Evolutionary conservation across 2,113 vertebrate species (phyloP).

Genomic region (Struthidea cinerea): DNA sequence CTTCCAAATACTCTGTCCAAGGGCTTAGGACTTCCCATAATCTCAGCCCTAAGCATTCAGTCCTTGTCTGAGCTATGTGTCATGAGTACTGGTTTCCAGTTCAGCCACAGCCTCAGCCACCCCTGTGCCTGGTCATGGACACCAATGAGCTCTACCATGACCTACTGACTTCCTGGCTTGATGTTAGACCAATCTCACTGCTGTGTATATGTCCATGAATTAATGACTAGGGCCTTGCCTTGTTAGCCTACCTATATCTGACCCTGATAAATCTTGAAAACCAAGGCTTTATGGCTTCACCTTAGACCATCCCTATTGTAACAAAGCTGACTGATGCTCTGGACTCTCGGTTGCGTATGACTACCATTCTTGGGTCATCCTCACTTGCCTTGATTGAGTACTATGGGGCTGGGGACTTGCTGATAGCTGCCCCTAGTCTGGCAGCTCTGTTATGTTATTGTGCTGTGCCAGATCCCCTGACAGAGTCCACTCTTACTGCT

Average conservation of each 20-base stretch:
- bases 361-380: background rate
- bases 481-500: background rate
- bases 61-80: background rate
- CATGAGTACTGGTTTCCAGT: background rate
- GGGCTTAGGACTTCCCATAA: background rate
- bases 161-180: background rate
- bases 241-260: background rate
- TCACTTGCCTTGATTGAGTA: background rate
- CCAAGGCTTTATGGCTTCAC: background rate
- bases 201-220: background rate
- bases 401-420: background rate
- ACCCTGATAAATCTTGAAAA: background rate
- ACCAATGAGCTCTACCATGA: background rate
- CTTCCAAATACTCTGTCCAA: background rate
- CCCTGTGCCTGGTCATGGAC: accelerated
- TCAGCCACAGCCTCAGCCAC: background rate
- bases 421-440: background rate
- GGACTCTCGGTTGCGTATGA: background rate
- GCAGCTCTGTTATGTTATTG: background rate
- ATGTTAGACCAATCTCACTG: background rate
- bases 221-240: background rate
- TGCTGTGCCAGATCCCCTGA: background rate
- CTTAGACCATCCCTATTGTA: background rate
- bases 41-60: background rate
- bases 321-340: background rate